Evolutionary conservation across 37 sponge, comb jelly and placozoan genomes (phyloP).

Genomic region (Chondrosia reniformis): DNA sequence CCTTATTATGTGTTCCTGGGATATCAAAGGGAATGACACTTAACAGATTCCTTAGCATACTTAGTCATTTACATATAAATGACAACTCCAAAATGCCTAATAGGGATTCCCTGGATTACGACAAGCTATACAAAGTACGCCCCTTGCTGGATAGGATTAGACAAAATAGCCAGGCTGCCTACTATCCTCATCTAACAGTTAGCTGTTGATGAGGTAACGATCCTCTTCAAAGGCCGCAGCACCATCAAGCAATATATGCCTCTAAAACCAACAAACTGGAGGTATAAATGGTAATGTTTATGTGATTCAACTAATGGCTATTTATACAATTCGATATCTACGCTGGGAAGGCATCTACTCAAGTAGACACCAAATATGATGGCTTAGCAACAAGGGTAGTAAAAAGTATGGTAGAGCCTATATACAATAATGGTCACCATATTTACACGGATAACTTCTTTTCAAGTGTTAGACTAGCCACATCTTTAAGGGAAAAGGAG

Average conservation of each 20-base stretch:
- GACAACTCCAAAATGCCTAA: background rate
- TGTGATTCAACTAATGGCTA: background rate
- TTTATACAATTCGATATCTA: background rate
- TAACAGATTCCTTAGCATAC: background rate
- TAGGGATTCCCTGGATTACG: background rate
- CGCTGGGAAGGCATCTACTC: too few species aligned
- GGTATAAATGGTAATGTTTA: background rate
- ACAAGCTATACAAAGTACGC: background rate
- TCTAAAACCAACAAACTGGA: background rate
- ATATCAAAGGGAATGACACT: background rate
- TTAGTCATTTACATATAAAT: background rate
- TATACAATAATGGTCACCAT: constrained; percentile 6
- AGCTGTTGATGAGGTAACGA: background rate
- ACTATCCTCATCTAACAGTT: background rate
- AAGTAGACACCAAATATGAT: too few species aligned
- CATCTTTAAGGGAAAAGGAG: background rate
- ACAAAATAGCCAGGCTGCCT: background rate
- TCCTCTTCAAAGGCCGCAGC: background rate
- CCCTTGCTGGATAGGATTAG: background rate
- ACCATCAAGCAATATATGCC: background rate
- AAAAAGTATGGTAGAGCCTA: background rate
- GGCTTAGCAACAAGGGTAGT: constrained; percentile 2
- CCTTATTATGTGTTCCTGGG: background rate
- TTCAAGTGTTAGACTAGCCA: background rate
- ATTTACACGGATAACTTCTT: constrained; percentile 15